Percentiles rank a stretch among this genome's conserved stretches.
These are phyloP conservation scores for Cacatua alba DNA, from an alignment of 2,113 vertebrate genomes.

Conservation along the genomic window DNA sequence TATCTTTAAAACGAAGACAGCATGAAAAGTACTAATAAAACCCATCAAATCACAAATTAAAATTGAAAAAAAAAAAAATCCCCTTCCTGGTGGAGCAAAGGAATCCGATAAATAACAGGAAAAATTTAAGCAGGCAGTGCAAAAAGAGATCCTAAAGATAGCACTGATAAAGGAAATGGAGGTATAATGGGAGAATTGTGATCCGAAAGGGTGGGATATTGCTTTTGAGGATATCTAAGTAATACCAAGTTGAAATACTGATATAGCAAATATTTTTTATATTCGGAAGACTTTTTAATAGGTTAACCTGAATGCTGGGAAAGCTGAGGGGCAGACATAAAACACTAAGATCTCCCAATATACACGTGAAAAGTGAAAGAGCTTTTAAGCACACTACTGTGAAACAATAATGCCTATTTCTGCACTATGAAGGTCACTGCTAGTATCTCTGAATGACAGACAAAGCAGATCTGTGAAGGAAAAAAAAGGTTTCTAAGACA, in stretches of 20 bases:
- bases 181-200: not conserved
- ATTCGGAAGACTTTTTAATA: not conserved
- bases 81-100: not conserved
- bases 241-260: not conserved
- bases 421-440: not conserved
- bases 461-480: fast-evolving
- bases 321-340: not conserved
- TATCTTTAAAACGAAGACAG: not conserved
- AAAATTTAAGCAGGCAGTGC: not conserved
- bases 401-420: not conserved
- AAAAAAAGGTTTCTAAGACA: not conserved
- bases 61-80: not conserved
- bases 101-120: not conserved
- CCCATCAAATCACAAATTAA: not conserved
- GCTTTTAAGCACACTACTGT: not conserved
- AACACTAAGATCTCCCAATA: not conserved
- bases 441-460: not conserved
- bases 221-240: constrained; percentile 13
- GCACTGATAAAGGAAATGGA: not conserved
- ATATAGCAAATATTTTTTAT: not conserved
- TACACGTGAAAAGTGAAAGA: not conserved
- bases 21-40: not conserved
- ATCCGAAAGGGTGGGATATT: not conserved
- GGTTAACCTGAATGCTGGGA: not conserved
- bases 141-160: not conserved